These are phyloP conservation scores for Physella acuta DNA, from an alignment of 1,140 invertebrate genomes.

Conservation along the genomic window DNA sequence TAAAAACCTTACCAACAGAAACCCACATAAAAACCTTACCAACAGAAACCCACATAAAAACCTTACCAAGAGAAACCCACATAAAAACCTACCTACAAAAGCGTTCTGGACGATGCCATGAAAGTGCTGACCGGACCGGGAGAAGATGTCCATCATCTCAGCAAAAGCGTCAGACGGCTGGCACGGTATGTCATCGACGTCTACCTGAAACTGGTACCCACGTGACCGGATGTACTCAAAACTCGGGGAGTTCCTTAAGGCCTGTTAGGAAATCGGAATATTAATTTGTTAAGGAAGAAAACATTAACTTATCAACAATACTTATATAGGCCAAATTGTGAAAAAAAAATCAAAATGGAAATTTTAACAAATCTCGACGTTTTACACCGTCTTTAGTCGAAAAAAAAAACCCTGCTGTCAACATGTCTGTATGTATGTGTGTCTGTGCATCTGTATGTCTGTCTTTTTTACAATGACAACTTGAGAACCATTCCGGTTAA, in stretches of 20 bases:
- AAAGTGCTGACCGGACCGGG: neutral
- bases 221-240: neutral
- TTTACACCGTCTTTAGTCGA: neutral
- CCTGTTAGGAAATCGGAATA: neutral
- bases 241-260: neutral
- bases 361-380: neutral
- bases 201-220: neutral
- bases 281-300: neutral
- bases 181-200: constrained; percentile 1
- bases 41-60: neutral
- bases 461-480: too few relatives aligned
- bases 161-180: constrained; percentile 6
- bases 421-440: too few relatives aligned
- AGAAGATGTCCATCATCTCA: constrained; percentile 11
- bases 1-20: neutral
- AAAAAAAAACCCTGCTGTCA: too few relatives aligned
- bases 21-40: neutral
- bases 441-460: too few relatives aligned
- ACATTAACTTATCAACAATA: neutral
- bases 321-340: neutral
- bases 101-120: neutral
- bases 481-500: too few relatives aligned
- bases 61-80: too few relatives aligned
- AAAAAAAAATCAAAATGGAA: neutral
- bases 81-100: constrained; percentile 8